Conservation (phyloP, 2,797 vertebrate species). For the Enteromius unitaeniatus region DNA sequence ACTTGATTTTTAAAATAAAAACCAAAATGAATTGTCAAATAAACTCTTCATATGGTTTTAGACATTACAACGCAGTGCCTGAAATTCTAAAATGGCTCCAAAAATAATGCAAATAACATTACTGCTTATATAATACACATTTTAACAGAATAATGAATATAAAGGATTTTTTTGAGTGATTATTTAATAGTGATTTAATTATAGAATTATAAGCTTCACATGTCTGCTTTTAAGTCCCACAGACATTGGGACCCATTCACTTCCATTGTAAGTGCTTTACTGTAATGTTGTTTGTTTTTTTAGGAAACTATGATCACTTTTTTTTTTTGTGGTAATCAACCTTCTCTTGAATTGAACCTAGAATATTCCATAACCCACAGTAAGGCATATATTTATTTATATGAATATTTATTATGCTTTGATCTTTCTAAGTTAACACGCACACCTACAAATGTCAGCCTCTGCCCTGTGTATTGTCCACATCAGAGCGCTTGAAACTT, state of each 20-base stretch:
- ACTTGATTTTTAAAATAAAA: no score
- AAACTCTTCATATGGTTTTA: no score
- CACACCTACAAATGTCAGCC: slow-evolving; percentile 41
- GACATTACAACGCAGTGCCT: neutral
- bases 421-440: slow-evolving; percentile 21
- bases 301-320: neutral
- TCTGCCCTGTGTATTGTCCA: slow-evolving; percentile 59
- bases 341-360: neutral
- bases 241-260: neutral
- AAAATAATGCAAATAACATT: neutral
- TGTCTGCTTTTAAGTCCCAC: neutral
- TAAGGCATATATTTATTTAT: neutral
- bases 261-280: neutral
- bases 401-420: neutral
- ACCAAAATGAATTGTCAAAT: no score
- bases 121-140: neutral
- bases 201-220: neutral
- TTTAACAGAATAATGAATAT: neutral
- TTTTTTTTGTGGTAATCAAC: neutral
- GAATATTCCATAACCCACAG: neutral
- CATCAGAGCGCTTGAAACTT: slow-evolving; percentile 62
- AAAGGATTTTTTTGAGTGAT: neutral
- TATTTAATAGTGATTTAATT: neutral
- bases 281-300: neutral
- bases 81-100: neutral